phyloP scores from a whole-genome alignment of 2,888 invertebrate genomes.

The Orthosia gothica region DNA sequence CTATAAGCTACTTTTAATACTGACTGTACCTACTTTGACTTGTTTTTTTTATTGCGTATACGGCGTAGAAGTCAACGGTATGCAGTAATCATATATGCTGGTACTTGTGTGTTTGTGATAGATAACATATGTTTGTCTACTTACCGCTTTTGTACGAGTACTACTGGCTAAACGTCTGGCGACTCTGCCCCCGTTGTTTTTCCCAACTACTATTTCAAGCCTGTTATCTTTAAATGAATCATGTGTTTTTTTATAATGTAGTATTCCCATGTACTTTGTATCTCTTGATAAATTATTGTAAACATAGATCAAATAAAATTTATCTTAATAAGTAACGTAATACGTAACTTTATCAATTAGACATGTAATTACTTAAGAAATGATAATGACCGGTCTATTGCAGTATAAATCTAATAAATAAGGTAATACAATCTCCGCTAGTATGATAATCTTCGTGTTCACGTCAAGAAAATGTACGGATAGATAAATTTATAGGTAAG shows the following conservation, averaged over 20 bases:
- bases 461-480: background rate
- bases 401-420: slow-evolving; percentile 7
- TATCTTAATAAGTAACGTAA: background rate
- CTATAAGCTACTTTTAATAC: background rate
- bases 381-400: slow-evolving; percentile 7
- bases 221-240: slow-evolving; percentile 23
- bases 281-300: slow-evolving; percentile 16
- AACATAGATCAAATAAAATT: slow-evolving; percentile 6
- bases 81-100: slow-evolving; percentile 40
- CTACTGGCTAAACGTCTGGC: slow-evolving; percentile 17
- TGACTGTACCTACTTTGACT: slow-evolving; percentile 16
- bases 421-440: background rate
- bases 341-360: slow-evolving; percentile 7
- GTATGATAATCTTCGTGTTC: background rate
- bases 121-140: slow-evolving; percentile 58
- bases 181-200: slow-evolving; percentile 34
- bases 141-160: slow-evolving; percentile 30
- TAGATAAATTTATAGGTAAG: too few relatives aligned
- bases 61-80: slow-evolving; percentile 42
- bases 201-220: slow-evolving; percentile 23
- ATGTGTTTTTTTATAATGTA: background rate
- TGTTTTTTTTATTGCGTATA: slow-evolving; percentile 34
- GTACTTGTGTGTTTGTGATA: slow-evolving; percentile 40
- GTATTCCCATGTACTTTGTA: slow-evolving; percentile 30
- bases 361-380: slow-evolving; percentile 7